phyloP scores from a whole-genome alignment of 2,888 invertebrate genomes.

The Cephus rjabovi region DNA sequence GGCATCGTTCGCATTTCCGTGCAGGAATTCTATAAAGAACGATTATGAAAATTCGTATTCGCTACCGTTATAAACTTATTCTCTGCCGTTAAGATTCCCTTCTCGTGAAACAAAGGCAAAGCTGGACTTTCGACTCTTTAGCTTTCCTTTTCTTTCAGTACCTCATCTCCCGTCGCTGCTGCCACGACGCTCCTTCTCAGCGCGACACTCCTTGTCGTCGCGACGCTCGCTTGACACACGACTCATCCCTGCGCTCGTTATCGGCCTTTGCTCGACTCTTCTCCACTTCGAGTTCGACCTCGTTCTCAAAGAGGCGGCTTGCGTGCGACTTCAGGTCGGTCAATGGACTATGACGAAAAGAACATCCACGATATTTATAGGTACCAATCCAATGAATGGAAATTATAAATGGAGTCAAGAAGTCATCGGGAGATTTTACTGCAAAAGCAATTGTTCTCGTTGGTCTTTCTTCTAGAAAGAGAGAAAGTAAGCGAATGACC shows the following conservation, averaged over 20 bases:
- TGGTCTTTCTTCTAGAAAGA: slow-evolving; percentile 12
- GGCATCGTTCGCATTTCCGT: slow-evolving; percentile 31
- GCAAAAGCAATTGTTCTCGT: background rate
- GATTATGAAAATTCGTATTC: slow-evolving; percentile 18
- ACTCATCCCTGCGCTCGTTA: slow-evolving; percentile 24
- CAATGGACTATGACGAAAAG: background rate
- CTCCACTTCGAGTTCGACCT: background rate
- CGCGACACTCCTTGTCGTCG: slow-evolving; percentile 28
- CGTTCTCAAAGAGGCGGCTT: background rate
- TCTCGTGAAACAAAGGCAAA: background rate
- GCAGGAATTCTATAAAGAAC: slow-evolving; percentile 32
- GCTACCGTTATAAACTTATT: background rate
- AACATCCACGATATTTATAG: background rate
- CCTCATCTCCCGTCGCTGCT: background rate
- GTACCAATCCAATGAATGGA: background rate
- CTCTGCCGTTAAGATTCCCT: background rate
- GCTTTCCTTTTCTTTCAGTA: background rate
- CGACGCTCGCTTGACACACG: slow-evolving; percentile 30
- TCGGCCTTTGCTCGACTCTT: background rate
- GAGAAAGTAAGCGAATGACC: slow-evolving; percentile 29
- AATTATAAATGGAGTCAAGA: background rate
- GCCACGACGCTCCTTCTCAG: slow-evolving; percentile 6
- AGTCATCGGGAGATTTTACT: background rate
- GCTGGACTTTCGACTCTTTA: background rate
- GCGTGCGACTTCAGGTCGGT: background rate